Conservation (phyloP, 2,797 vertebrate species). For the Helostoma temminkii region DNA sequence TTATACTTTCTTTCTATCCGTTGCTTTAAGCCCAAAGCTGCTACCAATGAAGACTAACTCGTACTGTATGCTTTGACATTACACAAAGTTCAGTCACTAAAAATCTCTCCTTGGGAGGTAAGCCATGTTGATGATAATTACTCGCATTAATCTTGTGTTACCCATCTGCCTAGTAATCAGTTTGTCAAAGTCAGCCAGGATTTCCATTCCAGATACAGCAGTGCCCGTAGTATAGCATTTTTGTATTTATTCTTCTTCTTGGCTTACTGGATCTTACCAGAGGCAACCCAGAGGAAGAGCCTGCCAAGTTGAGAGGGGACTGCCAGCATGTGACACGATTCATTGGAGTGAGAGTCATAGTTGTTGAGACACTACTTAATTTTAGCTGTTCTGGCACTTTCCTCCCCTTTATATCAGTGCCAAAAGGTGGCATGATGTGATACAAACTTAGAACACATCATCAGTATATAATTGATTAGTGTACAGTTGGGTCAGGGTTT, state of each 20-base stretch:
- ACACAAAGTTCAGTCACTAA: slow-evolving; percentile 56
- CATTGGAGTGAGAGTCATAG: slow-evolving; percentile 60
- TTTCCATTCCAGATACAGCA: slow-evolving; percentile 66
- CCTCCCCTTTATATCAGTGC: slow-evolving; percentile 55
- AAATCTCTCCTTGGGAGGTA: slow-evolving; percentile 70
- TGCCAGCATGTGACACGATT: slow-evolving; percentile 64
- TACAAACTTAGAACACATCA: slow-evolving; percentile 78
- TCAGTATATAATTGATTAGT: slow-evolving; percentile 80
- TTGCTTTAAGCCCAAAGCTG: slow-evolving; percentile 17
- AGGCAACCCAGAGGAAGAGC: slow-evolving; percentile 68
- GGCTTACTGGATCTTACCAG: slow-evolving; percentile 74
- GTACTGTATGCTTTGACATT: slow-evolving; percentile 13
- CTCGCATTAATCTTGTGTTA: slow-evolving; percentile 83
- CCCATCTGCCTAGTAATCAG: slow-evolving; percentile 79
- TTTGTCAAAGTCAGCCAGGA: slow-evolving; percentile 83
- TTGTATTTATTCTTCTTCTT: slow-evolving; percentile 70
- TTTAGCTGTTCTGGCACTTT: slow-evolving; percentile 67
- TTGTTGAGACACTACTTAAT: slow-evolving; percentile 74
- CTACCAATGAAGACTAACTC: slow-evolving; percentile 2
- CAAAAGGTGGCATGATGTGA: slow-evolving; percentile 74
- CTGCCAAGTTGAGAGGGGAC: slow-evolving; percentile 72
- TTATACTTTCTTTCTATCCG: slow-evolving; percentile 3
- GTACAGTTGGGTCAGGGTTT: slow-evolving; percentile 69
- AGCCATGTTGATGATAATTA: slow-evolving; percentile 77
- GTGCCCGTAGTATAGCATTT: slow-evolving; percentile 60